Evolutionary conservation across 1,140 invertebrate species (phyloP).

Genomic region (Physella acuta): DNA sequence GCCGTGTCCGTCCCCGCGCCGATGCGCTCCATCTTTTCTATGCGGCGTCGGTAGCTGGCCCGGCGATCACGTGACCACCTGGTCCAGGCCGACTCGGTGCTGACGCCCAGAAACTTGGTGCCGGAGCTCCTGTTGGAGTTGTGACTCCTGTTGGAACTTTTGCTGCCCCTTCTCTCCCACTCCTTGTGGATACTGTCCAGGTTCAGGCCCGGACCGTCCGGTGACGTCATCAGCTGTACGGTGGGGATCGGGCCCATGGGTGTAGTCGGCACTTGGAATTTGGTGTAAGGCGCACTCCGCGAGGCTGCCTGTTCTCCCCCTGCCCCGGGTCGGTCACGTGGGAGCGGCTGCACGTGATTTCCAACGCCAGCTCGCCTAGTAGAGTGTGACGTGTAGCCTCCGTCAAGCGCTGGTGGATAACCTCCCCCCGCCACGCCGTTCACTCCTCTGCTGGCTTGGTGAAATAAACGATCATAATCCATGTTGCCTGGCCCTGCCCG

Average conservation of each 20-base stretch:
- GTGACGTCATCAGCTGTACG: constrained; percentile 13
- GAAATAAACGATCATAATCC: constrained; percentile 21
- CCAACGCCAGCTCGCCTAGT: not conserved
- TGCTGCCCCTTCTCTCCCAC: constrained; percentile 37
- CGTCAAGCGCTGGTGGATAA: not conserved
- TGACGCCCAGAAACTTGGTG: constrained; percentile 39
- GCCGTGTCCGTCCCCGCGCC: not conserved
- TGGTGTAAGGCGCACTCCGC: constrained; percentile 2
- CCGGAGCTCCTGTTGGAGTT: constrained; percentile 22
- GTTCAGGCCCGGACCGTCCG: constrained; percentile 30
- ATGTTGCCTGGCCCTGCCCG: not conserved
- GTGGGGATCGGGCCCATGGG: constrained; percentile 6
- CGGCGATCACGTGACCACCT: constrained; percentile 53
- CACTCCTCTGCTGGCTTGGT: constrained; percentile 9
- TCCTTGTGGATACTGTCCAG: constrained; percentile 40
- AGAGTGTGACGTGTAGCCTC: not conserved
- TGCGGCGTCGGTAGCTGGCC: constrained; percentile 44
- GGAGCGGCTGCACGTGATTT: not conserved
- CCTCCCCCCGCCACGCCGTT: constrained; percentile 11
- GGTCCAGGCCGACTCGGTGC: constrained; percentile 49
- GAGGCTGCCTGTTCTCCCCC: too few species aligned
- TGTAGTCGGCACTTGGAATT: constrained; percentile 9
- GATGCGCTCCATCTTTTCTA: constrained; percentile 48
- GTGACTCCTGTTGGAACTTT: constrained; percentile 34
- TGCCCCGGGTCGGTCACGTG: too few species aligned